Evolutionary conservation across 2,888 invertebrate genomes (phyloP).

Genomic region (Urechis unicinctus): DNA sequence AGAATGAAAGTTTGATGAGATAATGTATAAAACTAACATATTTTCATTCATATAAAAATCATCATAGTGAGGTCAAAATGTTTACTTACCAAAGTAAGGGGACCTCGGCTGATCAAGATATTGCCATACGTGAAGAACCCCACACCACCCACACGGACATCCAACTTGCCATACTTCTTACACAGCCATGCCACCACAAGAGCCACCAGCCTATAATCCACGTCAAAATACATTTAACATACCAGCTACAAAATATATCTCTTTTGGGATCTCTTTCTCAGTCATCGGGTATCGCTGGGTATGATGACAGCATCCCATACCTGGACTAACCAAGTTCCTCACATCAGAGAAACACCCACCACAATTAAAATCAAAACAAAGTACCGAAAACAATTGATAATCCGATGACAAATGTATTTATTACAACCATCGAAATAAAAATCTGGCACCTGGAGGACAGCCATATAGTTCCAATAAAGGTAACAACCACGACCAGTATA

Average conservation of each 20-base stretch:
- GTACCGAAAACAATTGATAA: too few species aligned
- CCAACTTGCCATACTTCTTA: slow-evolving; percentile 28
- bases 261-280: too few species aligned
- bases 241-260: too few species aligned
- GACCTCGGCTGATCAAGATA: slow-evolving; percentile 1
- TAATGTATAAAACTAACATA: too few species aligned
- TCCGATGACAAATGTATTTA: too few species aligned
- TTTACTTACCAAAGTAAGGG: background rate
- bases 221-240: background rate
- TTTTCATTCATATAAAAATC: background rate
- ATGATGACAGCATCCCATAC: too few species aligned
- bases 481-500: background rate
- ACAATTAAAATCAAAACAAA: too few species aligned
- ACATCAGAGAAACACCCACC: too few species aligned
- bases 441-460: background rate
- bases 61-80: background rate
- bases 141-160: slow-evolving; percentile 35
- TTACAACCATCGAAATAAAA: too few species aligned
- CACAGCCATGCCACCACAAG: slow-evolving; percentile 39
- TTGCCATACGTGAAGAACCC: slow-evolving; percentile 21
- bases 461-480: background rate
- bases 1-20: too few species aligned
- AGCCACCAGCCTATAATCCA: slow-evolving; percentile 37
- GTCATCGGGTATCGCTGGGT: too few species aligned
- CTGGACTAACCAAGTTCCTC: too few species aligned